These are phyloP conservation scores for Tiphia femorata DNA, from an alignment of 2,888 invertebrate genomes.

Conservation along the genomic window DNA sequence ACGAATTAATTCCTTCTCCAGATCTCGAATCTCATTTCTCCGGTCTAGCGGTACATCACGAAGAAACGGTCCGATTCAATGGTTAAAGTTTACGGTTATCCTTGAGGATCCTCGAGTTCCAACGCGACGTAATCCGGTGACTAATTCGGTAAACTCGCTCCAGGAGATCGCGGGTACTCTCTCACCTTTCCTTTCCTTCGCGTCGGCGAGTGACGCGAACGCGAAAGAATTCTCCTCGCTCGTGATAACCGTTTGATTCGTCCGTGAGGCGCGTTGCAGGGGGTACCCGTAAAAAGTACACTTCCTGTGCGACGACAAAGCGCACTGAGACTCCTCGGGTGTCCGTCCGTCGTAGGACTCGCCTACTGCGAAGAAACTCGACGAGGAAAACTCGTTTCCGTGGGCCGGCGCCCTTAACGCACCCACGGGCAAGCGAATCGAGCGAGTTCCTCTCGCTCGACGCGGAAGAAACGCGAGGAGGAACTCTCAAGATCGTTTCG, in stretches of 20 bases:
- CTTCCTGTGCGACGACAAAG: no score
- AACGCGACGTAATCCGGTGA: background rate
- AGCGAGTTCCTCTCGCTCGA: slow-evolving; percentile 13
- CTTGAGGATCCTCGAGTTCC: background rate
- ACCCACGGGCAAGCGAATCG: slow-evolving; percentile 15
- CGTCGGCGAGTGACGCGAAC: background rate
- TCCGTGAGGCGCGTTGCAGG: no score
- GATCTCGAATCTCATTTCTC: slow-evolving; percentile 31
- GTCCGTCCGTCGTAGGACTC: no score
- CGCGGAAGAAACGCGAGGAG: slow-evolving; percentile 22
- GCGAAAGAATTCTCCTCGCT: background rate
- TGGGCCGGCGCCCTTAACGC: slow-evolving; percentile 26
- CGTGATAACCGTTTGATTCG: no score
- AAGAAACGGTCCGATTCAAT: slow-evolving; percentile 27
- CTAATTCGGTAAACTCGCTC: background rate
- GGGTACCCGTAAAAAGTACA: no score
- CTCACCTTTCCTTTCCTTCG: no score
- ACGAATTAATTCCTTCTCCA: no score
- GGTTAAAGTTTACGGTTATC: slow-evolving; percentile 4
- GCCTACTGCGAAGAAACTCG: no score
- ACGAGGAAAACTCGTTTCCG: slow-evolving; percentile 29
- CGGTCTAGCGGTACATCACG: slow-evolving; percentile 41
- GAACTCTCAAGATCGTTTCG: slow-evolving; percentile 13
- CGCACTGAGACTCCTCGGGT: no score
- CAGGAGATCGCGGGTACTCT: background rate